Evolutionary conservation across 2,888 invertebrate genomes (phyloP).

Genomic region (Biston stratarius): DNA sequence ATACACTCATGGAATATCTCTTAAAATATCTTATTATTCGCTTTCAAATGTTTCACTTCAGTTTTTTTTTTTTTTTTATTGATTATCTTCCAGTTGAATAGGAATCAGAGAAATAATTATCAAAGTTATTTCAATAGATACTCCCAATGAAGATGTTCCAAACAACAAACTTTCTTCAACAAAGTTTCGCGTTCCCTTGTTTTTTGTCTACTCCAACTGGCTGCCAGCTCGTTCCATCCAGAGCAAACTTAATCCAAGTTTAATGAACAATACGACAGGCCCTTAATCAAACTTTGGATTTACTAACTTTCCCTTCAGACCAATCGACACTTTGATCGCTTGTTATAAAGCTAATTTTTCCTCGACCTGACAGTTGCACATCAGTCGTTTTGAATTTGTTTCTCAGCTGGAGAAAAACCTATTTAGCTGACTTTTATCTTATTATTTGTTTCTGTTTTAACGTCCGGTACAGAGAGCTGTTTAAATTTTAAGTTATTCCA

Average conservation of each 20-base stretch:
- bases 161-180: constrained; percentile 68
- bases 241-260: constrained; percentile 87
- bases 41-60: not conserved
- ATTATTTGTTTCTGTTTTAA: constrained; percentile 82
- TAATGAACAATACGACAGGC: constrained; percentile 87
- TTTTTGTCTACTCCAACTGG: constrained; percentile 84
- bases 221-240: constrained; percentile 84
- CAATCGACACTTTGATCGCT: constrained; percentile 55
- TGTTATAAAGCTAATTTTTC: constrained; percentile 48
- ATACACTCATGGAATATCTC: no score
- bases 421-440: constrained; percentile 83
- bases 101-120: not conserved
- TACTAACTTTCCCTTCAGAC: constrained; percentile 57
- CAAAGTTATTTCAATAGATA: constrained; percentile 22
- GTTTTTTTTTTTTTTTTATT: not conserved
- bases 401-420: constrained; percentile 76
- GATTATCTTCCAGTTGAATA: not conserved
- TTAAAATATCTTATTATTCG: no score
- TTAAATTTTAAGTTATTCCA: constrained; percentile 52
- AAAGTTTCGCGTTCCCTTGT: constrained; percentile 66
- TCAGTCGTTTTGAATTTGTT: constrained; percentile 52
- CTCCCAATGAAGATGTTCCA: constrained; percentile 58
- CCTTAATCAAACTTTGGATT: constrained; percentile 86
- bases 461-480: constrained; percentile 53
- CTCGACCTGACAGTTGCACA: constrained; percentile 30